Evolutionary conservation across 2,888 invertebrate species (phyloP).

Genomic region (Pristionchus fissidentatus): DNA sequence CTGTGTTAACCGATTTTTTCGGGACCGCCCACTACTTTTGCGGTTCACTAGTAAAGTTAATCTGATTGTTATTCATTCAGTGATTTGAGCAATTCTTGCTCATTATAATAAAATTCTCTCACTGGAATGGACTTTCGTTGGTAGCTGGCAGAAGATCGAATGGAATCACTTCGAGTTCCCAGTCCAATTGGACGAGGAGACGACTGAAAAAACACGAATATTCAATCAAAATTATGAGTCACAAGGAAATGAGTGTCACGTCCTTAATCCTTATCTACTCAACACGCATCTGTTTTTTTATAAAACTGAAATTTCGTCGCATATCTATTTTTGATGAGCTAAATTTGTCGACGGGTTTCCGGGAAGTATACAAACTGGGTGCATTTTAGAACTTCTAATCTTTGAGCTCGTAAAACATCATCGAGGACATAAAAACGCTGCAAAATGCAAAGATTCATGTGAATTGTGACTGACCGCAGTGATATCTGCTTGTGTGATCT

Average conservation of each 20-base stretch:
- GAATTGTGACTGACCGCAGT: background rate
- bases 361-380: too few species aligned
- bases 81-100: background rate
- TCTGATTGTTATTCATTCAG: background rate
- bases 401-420: too few species aligned
- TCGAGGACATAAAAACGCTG: too few species aligned
- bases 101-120: background rate
- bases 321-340: too few species aligned
- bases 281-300: too few species aligned
- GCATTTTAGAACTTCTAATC: too few species aligned
- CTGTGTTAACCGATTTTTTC: too few species aligned
- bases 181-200: background rate
- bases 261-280: too few species aligned
- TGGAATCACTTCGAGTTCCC: slow-evolving; percentile 16
- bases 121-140: slow-evolving; percentile 41
- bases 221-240: background rate
- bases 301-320: too few species aligned
- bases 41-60: background rate
- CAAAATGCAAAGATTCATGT: too few species aligned
- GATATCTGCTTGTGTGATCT: slow-evolving; percentile 8
- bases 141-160: slow-evolving; percentile 9
- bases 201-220: background rate
- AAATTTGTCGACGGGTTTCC: too few species aligned
- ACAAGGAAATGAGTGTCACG: background rate
- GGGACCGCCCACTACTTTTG: too few species aligned